Base-by-base conservation (phyloP, 2,888 invertebrate genomes). In the Hymenopus coronatus region DNA sequence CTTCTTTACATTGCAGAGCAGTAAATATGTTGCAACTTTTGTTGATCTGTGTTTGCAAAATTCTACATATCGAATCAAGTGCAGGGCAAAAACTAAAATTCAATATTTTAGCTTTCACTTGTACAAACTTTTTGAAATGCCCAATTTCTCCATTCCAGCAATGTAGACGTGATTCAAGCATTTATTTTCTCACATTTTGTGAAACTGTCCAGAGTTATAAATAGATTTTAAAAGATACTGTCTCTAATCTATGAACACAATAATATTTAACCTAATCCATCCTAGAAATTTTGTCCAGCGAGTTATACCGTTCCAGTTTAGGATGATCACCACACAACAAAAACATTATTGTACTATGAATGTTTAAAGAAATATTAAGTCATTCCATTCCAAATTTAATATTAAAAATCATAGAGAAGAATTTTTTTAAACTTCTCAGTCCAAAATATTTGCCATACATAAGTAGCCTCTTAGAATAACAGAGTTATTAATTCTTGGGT, bases 181-280 rank as follows among this genome's bases (percentile, higher is more conserved):
- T 87, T 87, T 88, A 81, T 86, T 88, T 85, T 88, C 85, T 88
- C 88, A 85, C 85, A 88, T 86, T 70, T 70, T 85, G 88, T 88
- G 86, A 88, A 88, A 88, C 85, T 88, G 87, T 89, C 88, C 83
- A 88, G 30, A 89, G 88, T 88, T 70, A 81, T 54, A 84, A 89
- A n/a, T 88, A 70, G 83, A 88, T 83, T 89, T 81, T 82, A 88
- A 87, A 83, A 33, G 84, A 87, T 87, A 87, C 40, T 87, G 33
- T 87, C n/a, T 87, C 33, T 87, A 82, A 15, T 87, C 82, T 84
- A 84, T 33, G 33, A 88, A 87, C 87, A 89, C 89, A 90, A 89
- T 88, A 89, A 89, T 89, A 90, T 89, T 88, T 89, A 85, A 90
- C 89, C 89, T 89, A 90, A 88, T 90, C 90, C 90, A 90, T 90